A percentile compares a stretch with the other conserved stretches of the same genome.
These are phyloP conservation scores for Thrips palmi DNA, from an alignment of 1,140 invertebrate genomes.

Conservation along the genomic window DNA sequence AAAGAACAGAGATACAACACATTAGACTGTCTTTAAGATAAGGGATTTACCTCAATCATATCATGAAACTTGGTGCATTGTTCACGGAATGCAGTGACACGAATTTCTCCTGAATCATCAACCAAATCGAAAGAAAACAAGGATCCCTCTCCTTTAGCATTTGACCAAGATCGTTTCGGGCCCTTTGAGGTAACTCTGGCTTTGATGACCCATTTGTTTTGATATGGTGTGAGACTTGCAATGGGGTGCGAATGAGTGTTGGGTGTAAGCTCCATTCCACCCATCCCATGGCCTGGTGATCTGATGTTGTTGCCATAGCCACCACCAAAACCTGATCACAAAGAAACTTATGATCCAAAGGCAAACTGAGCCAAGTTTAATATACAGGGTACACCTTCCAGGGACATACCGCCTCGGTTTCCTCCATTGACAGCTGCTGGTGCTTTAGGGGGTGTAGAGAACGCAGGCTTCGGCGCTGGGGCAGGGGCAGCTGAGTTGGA, in stretches of 20 bases:
- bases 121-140: conserved; percentile 83
- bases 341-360: too few relatives aligned
- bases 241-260: conserved; percentile 46
- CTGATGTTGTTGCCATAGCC: too few relatives aligned
- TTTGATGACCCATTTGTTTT: conserved; percentile 87
- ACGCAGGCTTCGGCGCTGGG: too few relatives aligned
- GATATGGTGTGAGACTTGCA: conserved; percentile 67
- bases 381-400: too few relatives aligned
- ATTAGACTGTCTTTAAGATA: conserved; percentile 11
- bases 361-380: too few relatives aligned
- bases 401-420: too few relatives aligned
- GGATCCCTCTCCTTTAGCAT: conserved; percentile 80
- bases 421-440: too few relatives aligned
- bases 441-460: background rate
- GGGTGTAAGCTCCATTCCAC: conserved; percentile 1
- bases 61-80: conserved; percentile 81
- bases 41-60: conserved; percentile 54
- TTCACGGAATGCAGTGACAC: conserved; percentile 85
- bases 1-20: conserved; percentile 1
- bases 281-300: too few relatives aligned
- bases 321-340: too few relatives aligned
- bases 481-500: too few relatives aligned
- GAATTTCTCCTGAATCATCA: conserved; percentile 88
- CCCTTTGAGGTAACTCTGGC: conserved; percentile 75
- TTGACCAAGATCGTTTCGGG: conserved; percentile 70